These are phyloP conservation scores for Cynopterus brachyotis DNA, from an alignment of 2,113 vertebrate species.

Conservation along the genomic window DNA sequence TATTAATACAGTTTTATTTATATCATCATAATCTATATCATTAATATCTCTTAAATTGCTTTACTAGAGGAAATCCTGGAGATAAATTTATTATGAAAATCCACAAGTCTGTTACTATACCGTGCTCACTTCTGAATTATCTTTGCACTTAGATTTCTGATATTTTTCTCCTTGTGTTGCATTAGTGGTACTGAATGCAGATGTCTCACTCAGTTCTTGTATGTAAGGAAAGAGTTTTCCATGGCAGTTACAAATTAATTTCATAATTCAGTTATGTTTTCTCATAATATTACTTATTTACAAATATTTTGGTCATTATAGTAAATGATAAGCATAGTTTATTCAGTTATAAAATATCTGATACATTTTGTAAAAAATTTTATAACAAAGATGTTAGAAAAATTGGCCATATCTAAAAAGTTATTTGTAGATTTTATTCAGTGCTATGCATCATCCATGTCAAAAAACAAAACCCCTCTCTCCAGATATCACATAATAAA, in stretches of 20 bases:
- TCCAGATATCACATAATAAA: background rate
- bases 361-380: background rate
- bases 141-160: constrained; percentile 2
- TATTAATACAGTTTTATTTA: constrained; percentile 2
- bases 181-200: background rate
- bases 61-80: background rate
- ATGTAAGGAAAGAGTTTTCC: background rate
- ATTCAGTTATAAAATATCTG: background rate
- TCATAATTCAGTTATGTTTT: background rate
- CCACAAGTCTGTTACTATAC: constrained; percentile 2
- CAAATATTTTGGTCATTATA: background rate
- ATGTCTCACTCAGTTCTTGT: background rate
- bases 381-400: background rate
- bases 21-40: background rate
- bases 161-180: background rate
- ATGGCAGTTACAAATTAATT: constrained; percentile 43
- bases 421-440: background rate
- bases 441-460: background rate
- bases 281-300: background rate
- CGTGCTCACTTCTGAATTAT: background rate
- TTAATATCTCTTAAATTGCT: background rate
- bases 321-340: background rate
- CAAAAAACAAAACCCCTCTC: background rate
- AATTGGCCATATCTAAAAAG: background rate
- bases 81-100: constrained; percentile 37